These are phyloP conservation scores for Dascyllus trimaculatus DNA, from an alignment of 2,113 vertebrate genomes.

Conservation along the genomic window DNA sequence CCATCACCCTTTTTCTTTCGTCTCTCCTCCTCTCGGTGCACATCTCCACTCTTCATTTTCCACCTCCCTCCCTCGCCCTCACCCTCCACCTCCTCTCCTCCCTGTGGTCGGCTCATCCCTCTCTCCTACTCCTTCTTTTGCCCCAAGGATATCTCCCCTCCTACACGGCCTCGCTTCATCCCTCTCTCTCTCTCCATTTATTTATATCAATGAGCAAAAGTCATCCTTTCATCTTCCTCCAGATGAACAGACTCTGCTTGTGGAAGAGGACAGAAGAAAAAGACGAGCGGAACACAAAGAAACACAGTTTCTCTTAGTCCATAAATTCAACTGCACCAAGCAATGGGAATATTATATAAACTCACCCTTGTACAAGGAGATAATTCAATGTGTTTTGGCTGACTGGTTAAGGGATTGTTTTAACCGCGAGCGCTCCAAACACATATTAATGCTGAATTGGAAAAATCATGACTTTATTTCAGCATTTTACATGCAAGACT, in stretches of 20 bases:
- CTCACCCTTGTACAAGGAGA: constrained; percentile 49
- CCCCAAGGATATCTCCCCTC: constrained; percentile 82
- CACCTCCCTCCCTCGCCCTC: constrained; percentile 56
- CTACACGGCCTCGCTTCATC: constrained; percentile 77
- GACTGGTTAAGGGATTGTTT: constrained; percentile 42
- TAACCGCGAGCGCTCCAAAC: constrained; percentile 43
- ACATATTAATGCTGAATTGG: constrained; percentile 50
- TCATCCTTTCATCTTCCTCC: constrained; percentile 85
- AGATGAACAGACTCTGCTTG: constrained; percentile 78
- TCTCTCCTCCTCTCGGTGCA: constrained; percentile 37
- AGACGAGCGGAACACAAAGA: constrained; percentile 59
- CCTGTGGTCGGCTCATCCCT: constrained; percentile 72
- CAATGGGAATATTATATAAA: constrained; percentile 76
- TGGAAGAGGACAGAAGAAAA: constrained; percentile 77
- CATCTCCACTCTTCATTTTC: constrained; percentile 58
- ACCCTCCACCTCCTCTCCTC: constrained; percentile 74
- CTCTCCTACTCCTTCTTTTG: constrained; percentile 77
- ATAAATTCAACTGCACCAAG: constrained; percentile 65
- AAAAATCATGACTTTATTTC: constrained; percentile 43
- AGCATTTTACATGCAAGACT: constrained; percentile 39
- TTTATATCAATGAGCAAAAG: constrained; percentile 85
- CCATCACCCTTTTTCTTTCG: constrained; percentile 1
- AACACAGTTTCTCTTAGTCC: constrained; percentile 60
- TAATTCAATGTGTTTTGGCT: constrained; percentile 66
- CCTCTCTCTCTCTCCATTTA: constrained; percentile 80